These are phyloP conservation scores for Pituophis catenifer DNA, from an alignment of 2,113 vertebrate genomes.

Conservation along the genomic window DNA sequence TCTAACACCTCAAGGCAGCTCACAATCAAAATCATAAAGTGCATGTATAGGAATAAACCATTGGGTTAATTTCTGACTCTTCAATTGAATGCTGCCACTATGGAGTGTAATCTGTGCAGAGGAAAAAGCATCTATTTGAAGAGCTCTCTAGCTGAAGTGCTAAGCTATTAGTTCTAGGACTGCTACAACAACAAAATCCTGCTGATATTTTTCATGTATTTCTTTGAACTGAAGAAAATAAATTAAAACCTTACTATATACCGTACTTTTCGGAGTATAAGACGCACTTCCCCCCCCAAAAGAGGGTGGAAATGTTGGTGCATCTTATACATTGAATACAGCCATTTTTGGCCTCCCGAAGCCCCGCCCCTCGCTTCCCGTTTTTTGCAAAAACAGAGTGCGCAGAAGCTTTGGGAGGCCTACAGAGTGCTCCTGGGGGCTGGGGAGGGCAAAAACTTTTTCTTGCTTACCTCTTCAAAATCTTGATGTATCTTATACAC, in stretches of 20 bases:
- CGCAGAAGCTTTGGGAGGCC: no score
- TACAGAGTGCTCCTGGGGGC: no score
- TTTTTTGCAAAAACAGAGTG: no score
- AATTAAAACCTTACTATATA: slow-evolving; percentile 1
- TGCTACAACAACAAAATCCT: background rate
- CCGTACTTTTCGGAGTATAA: no score
- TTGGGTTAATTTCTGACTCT: background rate
- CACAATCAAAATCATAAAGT: background rate
- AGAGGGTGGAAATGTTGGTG: no score
- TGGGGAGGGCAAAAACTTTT: no score
- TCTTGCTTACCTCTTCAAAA: no score
- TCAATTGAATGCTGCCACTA: slow-evolving; percentile 4
- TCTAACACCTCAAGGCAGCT: background rate
- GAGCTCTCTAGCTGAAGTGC: background rate
- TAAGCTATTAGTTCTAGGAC: background rate
- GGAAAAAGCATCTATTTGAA: background rate
- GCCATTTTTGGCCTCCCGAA: no score
- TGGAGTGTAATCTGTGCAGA: background rate
- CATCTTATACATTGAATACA: no score
- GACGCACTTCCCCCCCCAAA: no score
- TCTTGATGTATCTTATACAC: no score
- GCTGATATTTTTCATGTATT: slow-evolving; percentile 16
- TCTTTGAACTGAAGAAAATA: background rate
- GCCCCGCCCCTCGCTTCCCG: no score
- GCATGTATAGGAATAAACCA: background rate